Conservation (phyloP, 2,113 vertebrate genomes). For the Lamprologus ornatipinnis region DNA sequence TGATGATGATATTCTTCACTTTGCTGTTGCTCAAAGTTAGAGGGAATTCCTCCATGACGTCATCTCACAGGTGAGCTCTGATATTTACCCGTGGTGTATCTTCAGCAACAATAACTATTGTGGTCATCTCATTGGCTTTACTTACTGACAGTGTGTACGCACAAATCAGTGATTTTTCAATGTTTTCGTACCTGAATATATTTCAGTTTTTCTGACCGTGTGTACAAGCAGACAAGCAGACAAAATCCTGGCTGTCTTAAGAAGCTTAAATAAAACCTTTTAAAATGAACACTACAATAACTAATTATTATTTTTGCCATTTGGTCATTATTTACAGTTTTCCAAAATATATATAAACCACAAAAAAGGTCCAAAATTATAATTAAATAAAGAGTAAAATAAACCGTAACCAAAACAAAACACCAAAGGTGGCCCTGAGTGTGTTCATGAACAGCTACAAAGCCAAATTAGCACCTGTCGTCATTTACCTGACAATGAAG, state of each 20-base stretch:
- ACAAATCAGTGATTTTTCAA: not conserved
- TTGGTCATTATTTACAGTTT: not conserved
- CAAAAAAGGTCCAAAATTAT: not conserved
- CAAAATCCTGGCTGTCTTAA: not conserved
- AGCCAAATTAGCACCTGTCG: not conserved
- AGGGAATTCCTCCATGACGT: not conserved
- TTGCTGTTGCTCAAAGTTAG: not conserved
- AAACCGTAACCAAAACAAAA: not conserved
- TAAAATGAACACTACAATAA: not conserved
- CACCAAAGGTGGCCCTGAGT: not conserved
- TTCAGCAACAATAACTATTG: not conserved
- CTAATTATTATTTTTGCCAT: not conserved
- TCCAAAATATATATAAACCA: not conserved
- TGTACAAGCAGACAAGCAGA: accelerated
- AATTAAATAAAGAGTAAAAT: not conserved
- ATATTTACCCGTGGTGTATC: not conserved
- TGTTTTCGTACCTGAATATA: not conserved
- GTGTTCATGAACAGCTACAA: not conserved
- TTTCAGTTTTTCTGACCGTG: not conserved
- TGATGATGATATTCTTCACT: not conserved
- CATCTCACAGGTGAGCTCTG: not conserved
- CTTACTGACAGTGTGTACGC: not conserved
- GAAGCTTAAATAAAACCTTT: not conserved
- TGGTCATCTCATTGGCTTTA: not conserved
- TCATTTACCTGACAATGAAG: too few relatives aligned